phyloP scores from a whole-genome alignment of 2,797 vertebrate species.

The Microctenopoma lineatum region DNA sequence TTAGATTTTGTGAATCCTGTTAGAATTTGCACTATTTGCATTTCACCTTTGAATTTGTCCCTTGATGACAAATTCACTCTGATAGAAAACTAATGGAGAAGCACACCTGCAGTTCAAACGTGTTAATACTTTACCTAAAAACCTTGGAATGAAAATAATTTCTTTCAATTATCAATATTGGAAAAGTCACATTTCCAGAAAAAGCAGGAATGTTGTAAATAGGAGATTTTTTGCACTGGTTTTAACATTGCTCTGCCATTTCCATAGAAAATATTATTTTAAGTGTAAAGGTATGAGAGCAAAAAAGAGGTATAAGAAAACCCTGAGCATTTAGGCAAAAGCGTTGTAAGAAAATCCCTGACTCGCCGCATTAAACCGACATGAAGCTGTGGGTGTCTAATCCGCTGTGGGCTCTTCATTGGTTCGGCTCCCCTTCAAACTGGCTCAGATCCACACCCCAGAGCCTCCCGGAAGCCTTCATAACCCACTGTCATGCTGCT shows the following conservation, averaged over 20 bases:
- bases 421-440: conserved; percentile 83
- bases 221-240: conserved; percentile 39
- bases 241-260: conserved; percentile 59
- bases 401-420: conserved; percentile 84
- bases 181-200: conserved; percentile 30
- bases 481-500: conserved; percentile 80
- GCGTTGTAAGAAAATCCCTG: conserved; percentile 83
- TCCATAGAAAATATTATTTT: conserved; percentile 61
- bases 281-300: conserved; percentile 57
- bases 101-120: background rate
- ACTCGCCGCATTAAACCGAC: conserved; percentile 85
- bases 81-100: conserved; percentile 1
- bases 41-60: conserved; percentile 12
- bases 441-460: conserved; percentile 85
- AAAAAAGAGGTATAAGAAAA: conserved; percentile 71
- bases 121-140: conserved; percentile 27
- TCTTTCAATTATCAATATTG: conserved; percentile 29
- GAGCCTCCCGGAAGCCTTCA: conserved; percentile 82
- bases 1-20: conserved; percentile 41
- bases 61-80: conserved; percentile 9
- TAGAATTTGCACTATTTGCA: conserved; percentile 14
- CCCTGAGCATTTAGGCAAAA: conserved; percentile 74
- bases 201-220: conserved; percentile 25
- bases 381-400: conserved; percentile 87
- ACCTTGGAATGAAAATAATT: background rate